Evolutionary conservation across 1,140 invertebrate species (phyloP).

Genomic region (Drosophila tristis): DNA sequence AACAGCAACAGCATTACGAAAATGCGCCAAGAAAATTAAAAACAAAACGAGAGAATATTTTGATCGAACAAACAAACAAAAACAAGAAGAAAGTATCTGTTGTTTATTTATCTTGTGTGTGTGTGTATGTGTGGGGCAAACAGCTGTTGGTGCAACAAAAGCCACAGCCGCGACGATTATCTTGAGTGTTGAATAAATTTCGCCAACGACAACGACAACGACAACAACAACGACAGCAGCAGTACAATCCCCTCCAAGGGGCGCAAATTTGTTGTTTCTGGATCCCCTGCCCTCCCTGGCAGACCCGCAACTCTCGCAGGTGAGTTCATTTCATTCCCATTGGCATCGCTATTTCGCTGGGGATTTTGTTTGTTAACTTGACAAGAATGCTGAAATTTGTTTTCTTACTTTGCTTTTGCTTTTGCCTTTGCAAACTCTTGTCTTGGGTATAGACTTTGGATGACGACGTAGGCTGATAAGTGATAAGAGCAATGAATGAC

Average conservation of each 20-base stretch:
- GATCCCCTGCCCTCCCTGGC: too few species aligned
- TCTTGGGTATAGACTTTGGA: not conserved
- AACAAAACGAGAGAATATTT: slow-evolving; percentile 25
- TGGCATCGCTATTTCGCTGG: not conserved
- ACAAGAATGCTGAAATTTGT: not conserved
- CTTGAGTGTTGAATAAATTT: slow-evolving; percentile 45
- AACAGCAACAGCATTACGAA: slow-evolving; percentile 33
- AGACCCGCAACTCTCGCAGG: not conserved
- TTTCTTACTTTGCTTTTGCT: not conserved
- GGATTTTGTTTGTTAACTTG: slow-evolving; percentile 6
- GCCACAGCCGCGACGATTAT: slow-evolving; percentile 30
- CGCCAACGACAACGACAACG: slow-evolving; percentile 5
- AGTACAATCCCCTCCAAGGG: slow-evolving; percentile 3
- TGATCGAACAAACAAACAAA: slow-evolving; percentile 4
- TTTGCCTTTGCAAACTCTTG: not conserved
- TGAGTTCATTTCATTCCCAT: slow-evolving; percentile 16
- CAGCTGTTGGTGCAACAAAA: slow-evolving; percentile 68
- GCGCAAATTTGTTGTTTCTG: not conserved
- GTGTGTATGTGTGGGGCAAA: slow-evolving; percentile 54
- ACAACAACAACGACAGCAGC: slow-evolving; percentile 15
- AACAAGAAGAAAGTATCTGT: slow-evolving; percentile 35
- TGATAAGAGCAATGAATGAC: slow-evolving; percentile 1
- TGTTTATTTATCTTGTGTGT: slow-evolving; percentile 67
- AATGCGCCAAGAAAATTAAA: slow-evolving; percentile 60
- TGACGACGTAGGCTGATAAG: slow-evolving; percentile 12